Evolutionary conservation across 2,113 vertebrate species (phyloP).

Genomic region (Pseudopodoces humilis): DNA sequence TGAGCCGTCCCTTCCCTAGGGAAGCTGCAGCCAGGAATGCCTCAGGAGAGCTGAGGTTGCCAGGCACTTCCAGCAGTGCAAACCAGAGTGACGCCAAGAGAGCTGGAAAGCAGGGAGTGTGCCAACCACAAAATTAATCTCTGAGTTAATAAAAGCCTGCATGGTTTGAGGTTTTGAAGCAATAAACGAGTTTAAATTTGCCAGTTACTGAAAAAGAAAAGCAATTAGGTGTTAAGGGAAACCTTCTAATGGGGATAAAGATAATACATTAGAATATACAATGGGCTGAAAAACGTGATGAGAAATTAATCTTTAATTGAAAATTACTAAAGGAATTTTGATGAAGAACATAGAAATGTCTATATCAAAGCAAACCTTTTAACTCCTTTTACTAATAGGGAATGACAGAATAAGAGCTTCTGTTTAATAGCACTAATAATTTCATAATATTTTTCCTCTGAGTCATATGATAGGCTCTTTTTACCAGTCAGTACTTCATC

Average conservation of each 20-base stretch:
- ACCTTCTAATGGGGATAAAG: conserved; percentile 10
- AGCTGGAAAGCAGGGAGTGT: conserved; percentile 18
- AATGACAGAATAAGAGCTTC: neutral
- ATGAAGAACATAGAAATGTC: neutral
- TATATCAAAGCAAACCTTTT: conserved; percentile 4
- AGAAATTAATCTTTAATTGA: conserved; percentile 44
- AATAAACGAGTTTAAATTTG: conserved; percentile 47
- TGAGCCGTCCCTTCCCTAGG: neutral
- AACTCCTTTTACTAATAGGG: neutral
- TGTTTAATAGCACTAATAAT: conserved; percentile 26
- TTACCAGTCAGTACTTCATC: neutral
- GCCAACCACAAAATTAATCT: conserved; percentile 51
- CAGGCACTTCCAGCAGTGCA: neutral
- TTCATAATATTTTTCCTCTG: neutral
- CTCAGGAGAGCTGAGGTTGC: neutral
- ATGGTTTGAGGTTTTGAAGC: conserved; percentile 52
- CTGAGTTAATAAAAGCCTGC: conserved; percentile 36
- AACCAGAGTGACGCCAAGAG: neutral
- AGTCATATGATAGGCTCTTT: neutral
- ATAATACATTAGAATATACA: neutral
- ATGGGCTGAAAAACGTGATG: neutral
- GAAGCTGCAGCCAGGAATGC: neutral
- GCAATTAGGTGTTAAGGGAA: conserved; percentile 33
- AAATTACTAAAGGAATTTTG: conserved; percentile 2
- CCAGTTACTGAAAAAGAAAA: conserved; percentile 15